phyloP scores from a whole-genome alignment of 2,888 invertebrate species.

The Mythimna lalbum region DNA sequence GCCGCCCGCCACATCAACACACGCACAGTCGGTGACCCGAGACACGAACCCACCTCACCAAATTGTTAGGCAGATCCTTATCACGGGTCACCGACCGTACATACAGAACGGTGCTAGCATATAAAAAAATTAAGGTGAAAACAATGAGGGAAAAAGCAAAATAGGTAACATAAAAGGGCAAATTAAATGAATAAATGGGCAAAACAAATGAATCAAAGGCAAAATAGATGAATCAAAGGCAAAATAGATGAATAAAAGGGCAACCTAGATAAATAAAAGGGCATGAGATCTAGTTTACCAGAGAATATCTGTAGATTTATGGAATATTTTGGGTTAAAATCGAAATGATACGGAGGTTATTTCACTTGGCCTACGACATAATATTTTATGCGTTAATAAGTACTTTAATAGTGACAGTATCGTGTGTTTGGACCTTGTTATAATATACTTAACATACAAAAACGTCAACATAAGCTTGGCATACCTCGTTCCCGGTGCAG shows the following conservation, averaged over 20 bases:
- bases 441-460: conserved; percentile 17
- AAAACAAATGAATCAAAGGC: not conserved
- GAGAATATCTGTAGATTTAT: not conserved
- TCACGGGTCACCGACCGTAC: conserved; percentile 18
- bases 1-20: conserved; percentile 49
- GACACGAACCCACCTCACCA: conserved; percentile 1
- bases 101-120: conserved; percentile 19
- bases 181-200: not conserved
- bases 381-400: not conserved
- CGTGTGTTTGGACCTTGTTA: conserved; percentile 77
- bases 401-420: conserved; percentile 17
- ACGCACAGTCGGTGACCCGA: conserved; percentile 26
- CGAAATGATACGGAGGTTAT: not conserved
- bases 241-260: not conserved
- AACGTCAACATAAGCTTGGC: not conserved
- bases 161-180: not conserved
- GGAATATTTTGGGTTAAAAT: not conserved
- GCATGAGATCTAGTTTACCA: not conserved
- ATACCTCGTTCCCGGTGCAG: conserved; percentile 77
- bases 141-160: not conserved
- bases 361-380: not conserved
- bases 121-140: too few relatives aligned
- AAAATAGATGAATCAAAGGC: not conserved
- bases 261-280: not conserved
- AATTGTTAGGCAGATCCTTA: not conserved